Base-by-base conservation (phyloP, 2,888 invertebrate genomes). In the Oscheius sp. region DNA sequence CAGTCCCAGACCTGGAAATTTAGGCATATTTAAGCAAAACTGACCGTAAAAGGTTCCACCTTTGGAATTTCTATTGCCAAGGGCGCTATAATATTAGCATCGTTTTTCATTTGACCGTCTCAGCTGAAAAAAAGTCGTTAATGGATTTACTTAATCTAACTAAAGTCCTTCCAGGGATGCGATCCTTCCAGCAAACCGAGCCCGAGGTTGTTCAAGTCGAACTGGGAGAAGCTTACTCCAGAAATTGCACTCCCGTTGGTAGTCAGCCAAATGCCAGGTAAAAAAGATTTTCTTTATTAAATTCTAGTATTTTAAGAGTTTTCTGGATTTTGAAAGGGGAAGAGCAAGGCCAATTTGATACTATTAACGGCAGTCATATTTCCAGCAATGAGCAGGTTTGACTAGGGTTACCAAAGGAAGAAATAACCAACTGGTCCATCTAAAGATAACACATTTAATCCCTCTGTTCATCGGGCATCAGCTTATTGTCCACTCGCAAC, bases 321-420 rank as follows among this genome's bases (percentile, higher is more conserved):
- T 87, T 82, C 68, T 86, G 87, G 87, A 83, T 86, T 61, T 73
- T 85, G 69, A 86, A 81, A 79, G 85, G 86, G 39, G 70, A 73
- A 61, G 82, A 79, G 46, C 75, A 74, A 39, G 82, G 81, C 20
- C 73, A 80, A 27, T 85, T 86, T 69, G 76, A 78, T 52, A 78
- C 84, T 8, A 84, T 86, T 69, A 86, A 86, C 71, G 75, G 74
- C 57, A 79, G 82, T 15, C 86, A 87, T 69, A 84, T 86, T 63
- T 84, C 85, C 23, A 82, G 82, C 68, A 85, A 86, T 65, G 85
- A 86, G 55, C 78, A 81, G 78, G 85, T 81, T 20, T 64, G 81
- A 70, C 5, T n/a, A 42, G 55, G 50, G 10, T 33, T 64, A 27
- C 17, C 12, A 10, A 25, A 6, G 33, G 23, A 61, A 20, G 17